Evolutionary conservation across 2,888 invertebrate species (phyloP), one percentile per base, ranked within the genome.

Genomic region (Drosophila basisetae): DNA sequence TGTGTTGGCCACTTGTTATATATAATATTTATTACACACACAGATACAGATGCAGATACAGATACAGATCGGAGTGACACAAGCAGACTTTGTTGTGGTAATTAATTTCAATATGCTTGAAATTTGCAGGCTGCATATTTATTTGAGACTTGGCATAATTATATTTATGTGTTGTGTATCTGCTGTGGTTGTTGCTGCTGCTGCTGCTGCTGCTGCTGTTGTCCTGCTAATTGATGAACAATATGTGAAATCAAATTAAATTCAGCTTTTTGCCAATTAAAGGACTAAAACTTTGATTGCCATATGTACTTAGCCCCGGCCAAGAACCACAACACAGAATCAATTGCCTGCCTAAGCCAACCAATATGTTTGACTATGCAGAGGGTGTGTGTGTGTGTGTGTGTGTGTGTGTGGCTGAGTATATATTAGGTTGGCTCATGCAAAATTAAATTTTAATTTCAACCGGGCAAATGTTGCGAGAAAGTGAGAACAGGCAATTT

Each of bases 371-470:
- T 54, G 64, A 54, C 39, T 55, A 28, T n/a, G 43, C 43, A 35
- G 60, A 54, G 33, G 39, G 39, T 54, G n/a, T 33, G 25, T 33
- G 37, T 6, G 33, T 31, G 31, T 31, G 2, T 1, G 31, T 31
- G 31, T 49, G 25, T 33, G 25, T 33, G 61, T 16, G 16, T 16
- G 22, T 33, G 22, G n/a, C 33, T 4, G 13, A n/a, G 25, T 50
- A 13, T 50, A 50, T 55, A 5, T 11, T 41, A 58, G 30, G 56
- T 18, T 43, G 39, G 75, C 79, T 89, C 82, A 87, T 86, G 72
- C 75, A 87, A 89, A 89, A 86, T 86, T 78, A 78, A 86, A 87
- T 86, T 89, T 86, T 89, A 87, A 86, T 85, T 85, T 85, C 75
- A 76, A 70, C 76, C 69, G 68, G 55, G 74, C 76, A 77, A 87